Evolutionary conservation across 2,797 vertebrate genomes (phyloP).

Genomic region (Diglossa cyanea): DNA sequence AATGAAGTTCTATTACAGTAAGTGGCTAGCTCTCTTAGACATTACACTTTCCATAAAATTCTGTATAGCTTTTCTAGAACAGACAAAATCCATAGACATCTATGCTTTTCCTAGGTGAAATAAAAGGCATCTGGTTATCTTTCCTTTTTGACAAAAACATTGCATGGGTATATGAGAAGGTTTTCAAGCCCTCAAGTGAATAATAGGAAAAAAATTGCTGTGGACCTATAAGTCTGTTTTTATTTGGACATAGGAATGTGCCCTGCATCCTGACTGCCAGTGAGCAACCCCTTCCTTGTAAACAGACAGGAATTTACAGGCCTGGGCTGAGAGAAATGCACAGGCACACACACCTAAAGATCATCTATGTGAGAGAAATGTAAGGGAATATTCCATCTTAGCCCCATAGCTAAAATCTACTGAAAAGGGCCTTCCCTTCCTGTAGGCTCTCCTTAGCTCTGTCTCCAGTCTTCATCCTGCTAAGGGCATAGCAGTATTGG

Average conservation of each 20-base stretch:
- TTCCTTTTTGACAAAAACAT: not conserved
- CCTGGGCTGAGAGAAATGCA: not conserved
- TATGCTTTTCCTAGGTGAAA: not conserved
- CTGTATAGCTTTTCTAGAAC: not conserved
- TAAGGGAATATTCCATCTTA: not conserved
- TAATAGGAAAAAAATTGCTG: not conserved
- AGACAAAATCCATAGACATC: not conserved
- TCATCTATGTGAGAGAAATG: not conserved
- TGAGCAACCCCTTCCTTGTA: not conserved
- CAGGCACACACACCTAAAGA: not conserved
- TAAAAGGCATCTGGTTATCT: not conserved
- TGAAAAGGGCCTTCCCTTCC: not conserved
- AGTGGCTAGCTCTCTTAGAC: not conserved
- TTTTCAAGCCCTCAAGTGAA: not conserved
- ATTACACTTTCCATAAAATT: not conserved
- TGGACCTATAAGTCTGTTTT: not conserved
- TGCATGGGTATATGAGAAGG: not conserved
- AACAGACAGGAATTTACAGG: conserved; percentile 16
- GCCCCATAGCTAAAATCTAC: not conserved
- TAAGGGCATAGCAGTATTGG: not conserved
- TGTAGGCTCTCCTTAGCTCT: not conserved
- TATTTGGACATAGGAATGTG: not conserved
- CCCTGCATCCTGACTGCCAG: not conserved
- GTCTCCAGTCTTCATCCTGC: not conserved
- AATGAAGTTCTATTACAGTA: not conserved